Conservation (phyloP, 2,113 vertebrate genomes). For the Leucoraja erinaceus region DNA sequence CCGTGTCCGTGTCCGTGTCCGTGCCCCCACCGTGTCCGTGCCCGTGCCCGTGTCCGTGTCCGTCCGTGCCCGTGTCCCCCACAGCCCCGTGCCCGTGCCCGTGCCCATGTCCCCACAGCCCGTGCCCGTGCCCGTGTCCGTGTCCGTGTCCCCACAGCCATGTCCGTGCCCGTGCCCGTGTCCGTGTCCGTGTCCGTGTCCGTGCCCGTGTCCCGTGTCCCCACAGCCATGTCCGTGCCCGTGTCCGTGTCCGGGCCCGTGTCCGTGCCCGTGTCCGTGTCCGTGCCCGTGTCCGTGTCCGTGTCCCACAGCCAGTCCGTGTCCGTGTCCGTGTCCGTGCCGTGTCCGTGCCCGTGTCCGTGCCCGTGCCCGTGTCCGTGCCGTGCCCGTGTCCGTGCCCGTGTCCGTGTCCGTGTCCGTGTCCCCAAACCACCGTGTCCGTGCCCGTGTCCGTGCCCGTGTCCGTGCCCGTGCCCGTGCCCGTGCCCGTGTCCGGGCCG, state of each 20-base stretch:
- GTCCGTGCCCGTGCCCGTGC: background rate
- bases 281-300: background rate
- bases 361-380: background rate
- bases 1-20: background rate
- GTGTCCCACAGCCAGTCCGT: too few relatives aligned
- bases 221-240: too few relatives aligned
- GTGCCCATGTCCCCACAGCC: background rate
- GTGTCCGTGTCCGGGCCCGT: background rate
- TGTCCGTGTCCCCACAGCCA: background rate
- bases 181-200: background rate
- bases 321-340: background rate
- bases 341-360: background rate
- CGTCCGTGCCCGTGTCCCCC: background rate
- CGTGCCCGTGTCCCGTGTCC: background rate
- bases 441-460: background rate
- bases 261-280: background rate
- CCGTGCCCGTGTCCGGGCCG: background rate
- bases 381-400: background rate
- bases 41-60: background rate
- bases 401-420: background rate
- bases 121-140: too few relatives aligned
- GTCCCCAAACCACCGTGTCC: background rate
- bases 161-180: background rate
- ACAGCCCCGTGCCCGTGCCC: too few relatives aligned
- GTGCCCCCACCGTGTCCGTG: background rate